Evolutionary conservation across 2,797 vertebrate species (phyloP), one percentile per base, ranked within the genome.

Genomic region (Hypotaenidia philippensis): DNA sequence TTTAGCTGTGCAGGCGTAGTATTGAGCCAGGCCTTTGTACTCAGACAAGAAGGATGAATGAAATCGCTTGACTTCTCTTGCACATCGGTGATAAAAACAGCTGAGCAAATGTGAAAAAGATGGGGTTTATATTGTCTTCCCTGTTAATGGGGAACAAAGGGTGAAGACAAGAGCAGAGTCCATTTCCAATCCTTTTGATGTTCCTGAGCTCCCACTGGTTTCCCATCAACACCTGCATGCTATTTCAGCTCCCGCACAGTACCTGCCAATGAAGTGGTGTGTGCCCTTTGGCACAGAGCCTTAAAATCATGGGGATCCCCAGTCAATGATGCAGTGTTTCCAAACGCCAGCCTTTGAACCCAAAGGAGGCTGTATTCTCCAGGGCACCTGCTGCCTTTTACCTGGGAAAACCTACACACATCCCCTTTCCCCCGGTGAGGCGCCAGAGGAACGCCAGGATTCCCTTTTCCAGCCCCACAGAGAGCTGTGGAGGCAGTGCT

Each of bases 1-100:
- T 2, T 1, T 47, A 68, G 63, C 61, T 78, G 20, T 64, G 4
- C 41, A 21, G 22, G 12, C 0, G 0, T 32, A 57, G 32, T 23
- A 53, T 31, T 52, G 12, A 45, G 26, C 4, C 6, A 56, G 19
- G n/a, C 11, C 5, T 13, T 76, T 80, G 66, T 47, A 52, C 5
- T 66, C 20, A 14, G 55, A 26, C 36, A 63, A 36, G 44, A 63
- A 44, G 6, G 9, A 10, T 74, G 36, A 84, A 72, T 27, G 71
- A 56, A 83, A 20, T 81, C 63, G 26, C 27, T 47, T 1, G 1
- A 0, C 59, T 85, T 11, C 12, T 80, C 21, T 83, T 55, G 44
- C 50, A 55, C 6, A 7, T 4, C 34, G n/a, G 8, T 91, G 32
- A 13, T 26, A 59, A 38, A 80, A 77, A 26, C n/a, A 34, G 29